Base-by-base conservation (phyloP, 92 coral and sea anemone genomes). In the Galaxea fascicularis region DNA sequence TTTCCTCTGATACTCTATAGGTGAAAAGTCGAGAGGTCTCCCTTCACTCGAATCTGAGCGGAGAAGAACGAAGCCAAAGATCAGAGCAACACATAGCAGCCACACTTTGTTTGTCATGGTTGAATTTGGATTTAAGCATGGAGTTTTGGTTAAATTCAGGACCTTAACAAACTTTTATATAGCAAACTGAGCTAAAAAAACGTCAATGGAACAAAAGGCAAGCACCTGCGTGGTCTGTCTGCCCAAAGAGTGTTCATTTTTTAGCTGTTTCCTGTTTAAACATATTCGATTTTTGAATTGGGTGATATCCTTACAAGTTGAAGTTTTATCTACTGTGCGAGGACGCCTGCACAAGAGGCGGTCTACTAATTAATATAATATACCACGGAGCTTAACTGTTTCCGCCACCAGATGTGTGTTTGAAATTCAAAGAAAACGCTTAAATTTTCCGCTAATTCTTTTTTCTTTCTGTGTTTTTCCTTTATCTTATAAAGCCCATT, bases 21-120 rank as follows among this genome's bases (percentile, higher is more conserved):
- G 84, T 12, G 74, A 45, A 65, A 65, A 65, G 29, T 65, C 47
- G 13, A 62, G 27, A 16, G 74, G 62, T 49, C 46, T 79, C 10
- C 52, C 22, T 20, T 52, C 84, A 12, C 26, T 22, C 12, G 57
- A 71, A 1, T 10, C 14, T 22, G 30, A 22, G 9, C 7, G 12
- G 25, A 69, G 58, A 14, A 46, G 4, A 4, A 46, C 35, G 26
- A 71, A 14, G 18, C 29, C 53, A 10, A 45, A 22, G 58, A n/a
- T 24, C 4, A 71, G 0, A 10, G 1, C 51, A 10, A 71, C 16
- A 71, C 29, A 44, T 31, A 71, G 9, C 21, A 45, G 15, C 76
- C 51, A 71, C 0, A 4, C 20, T 71, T 71, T 58, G 11, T 12
- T 4, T 58, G 11, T 46, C 76, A 71, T 71, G 30, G 10, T 46